Base-by-base conservation (phyloP, 2,113 vertebrate genomes). In the Cynocephalus volans region DNA sequence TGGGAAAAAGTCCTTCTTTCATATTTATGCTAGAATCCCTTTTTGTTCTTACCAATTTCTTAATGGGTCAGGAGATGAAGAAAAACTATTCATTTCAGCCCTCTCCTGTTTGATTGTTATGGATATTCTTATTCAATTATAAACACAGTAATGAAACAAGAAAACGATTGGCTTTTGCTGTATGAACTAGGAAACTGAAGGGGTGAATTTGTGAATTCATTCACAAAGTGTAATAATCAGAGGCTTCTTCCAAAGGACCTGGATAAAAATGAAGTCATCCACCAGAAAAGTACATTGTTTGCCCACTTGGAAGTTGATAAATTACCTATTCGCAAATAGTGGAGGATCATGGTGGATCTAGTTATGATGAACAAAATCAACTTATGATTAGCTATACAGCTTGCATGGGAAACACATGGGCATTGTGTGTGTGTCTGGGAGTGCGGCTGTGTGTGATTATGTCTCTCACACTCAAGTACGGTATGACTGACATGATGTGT, bases 201-300 rank as follows among this genome's bases (percentile, higher is more conserved):
- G 60, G 10, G 10, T 76, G 41, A 41, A n/a, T n/a, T n/a, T n/a
- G n/a, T n/a, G n/a, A 75, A 60, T 31, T 92, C 24, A 54, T 65
- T 75, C 70, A 64, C 5, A 56, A 85, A 82, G 50, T 19, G 7
- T n/a, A 90, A 72, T 67, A 83, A 69, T 60, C 67, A 73, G 95
- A 93, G 69, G 8, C 21, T 54, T 60, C 50, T 93, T 64, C 85
- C 24, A 72, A 79, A 67, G 8, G 18, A 97, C 69, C 5, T 50
- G n/a, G 87, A 45, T 83, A n/a, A 93, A 86, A 93, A 90, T 52
- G 21, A 18, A 93, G 13, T 41, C 11, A 75, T 73, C 8, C 3
- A 23, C 18, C 10, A 10, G 24, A 52, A 65, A 65, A 58, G 60
- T 21, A 33, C 31, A 2, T 15, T 79, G 6, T 75, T 92, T 91